Percentiles rank a stretch among this genome's conserved stretches.
These are phyloP conservation scores for Eupithecia dodoneata DNA, from an alignment of 2,888 invertebrate genomes.

Conservation along the genomic window DNA sequence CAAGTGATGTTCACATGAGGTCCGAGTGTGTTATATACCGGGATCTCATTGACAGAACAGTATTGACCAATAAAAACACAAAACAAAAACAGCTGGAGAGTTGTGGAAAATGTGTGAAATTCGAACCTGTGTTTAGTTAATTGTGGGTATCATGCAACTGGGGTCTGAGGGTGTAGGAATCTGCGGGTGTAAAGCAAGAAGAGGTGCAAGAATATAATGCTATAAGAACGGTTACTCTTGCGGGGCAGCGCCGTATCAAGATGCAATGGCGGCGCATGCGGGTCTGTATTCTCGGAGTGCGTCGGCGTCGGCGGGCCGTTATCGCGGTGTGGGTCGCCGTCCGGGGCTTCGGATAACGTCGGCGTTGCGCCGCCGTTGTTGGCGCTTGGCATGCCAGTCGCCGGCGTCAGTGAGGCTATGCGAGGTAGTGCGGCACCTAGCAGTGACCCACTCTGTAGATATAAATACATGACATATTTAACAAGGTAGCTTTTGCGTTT, in stretches of 20 bases:
- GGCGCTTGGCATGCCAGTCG: constrained; percentile 59
- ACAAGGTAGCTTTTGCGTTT: background rate
- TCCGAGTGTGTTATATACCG: background rate
- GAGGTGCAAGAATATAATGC: background rate
- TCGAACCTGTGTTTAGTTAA: background rate
- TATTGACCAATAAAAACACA: background rate
- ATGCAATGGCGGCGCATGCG: constrained; percentile 78
- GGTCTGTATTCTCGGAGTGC: constrained; percentile 77
- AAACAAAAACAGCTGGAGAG: background rate
- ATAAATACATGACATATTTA: constrained; percentile 17
- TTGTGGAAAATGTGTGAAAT: background rate
- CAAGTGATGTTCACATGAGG: background rate
- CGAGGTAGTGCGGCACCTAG: constrained; percentile 88
- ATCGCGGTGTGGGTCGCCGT: constrained; percentile 71
- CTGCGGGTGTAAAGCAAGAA: background rate
- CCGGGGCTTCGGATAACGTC: constrained; percentile 64
- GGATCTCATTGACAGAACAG: background rate
- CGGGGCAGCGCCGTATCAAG: constrained; percentile 84
- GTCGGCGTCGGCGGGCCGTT: constrained; percentile 80
- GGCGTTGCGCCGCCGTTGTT: constrained; percentile 72
- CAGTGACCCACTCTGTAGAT: constrained; percentile 83
- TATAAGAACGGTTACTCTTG: constrained; percentile 58
- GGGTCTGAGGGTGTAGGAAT: background rate
- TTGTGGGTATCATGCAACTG: background rate
- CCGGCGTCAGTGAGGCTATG: constrained; percentile 67